Base-by-base conservation (phyloP, 2,888 invertebrate genomes). In the Nineta flava region DNA sequence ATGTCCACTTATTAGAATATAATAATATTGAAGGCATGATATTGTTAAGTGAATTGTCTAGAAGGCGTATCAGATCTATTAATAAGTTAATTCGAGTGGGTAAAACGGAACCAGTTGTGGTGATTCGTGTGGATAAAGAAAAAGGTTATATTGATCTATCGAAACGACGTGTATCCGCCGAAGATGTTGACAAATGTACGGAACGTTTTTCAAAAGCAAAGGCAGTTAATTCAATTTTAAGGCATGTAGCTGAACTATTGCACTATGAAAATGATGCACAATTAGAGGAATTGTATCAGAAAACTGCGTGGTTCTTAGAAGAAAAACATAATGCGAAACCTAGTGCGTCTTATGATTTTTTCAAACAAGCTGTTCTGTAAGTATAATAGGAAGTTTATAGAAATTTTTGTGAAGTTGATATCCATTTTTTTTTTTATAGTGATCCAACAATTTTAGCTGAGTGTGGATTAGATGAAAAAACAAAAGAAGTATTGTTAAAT, bases 11-110 rank as follows among this genome's bases (percentile, higher is more conserved):
- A 53, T 72, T 97, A 55, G 99, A 99, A 70, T 99, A 99, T 67
- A 96, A 99, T 68, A 94, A 96, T 63, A 99, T 96, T 58, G 97
- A 99, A 69, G 96, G 94, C 61, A 99, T 99, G 99, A 99, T 99
- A 55, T 72, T 99, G 63, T 77, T 99, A 3, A 97, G 96, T 6
- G 99, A 99, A 68, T 75, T 99, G 73, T 99, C 97, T 4, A 78
- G 99, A 63, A 80, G 99, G 70, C 92, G 99, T 77, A 99, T 99
- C 59, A 79, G 99, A 55, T 99, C 99, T 51, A 97, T 99, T 63
- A 99, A 99, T 72, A 99, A 99, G 76, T 75, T 99, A 59, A 97
- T 99, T 65, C 79, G 97, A 57, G 95, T 99, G 47, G 99, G 99
- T 42, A 88, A 97, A 71, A 96, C 91, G 48, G 99, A 99, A 68